A percentile compares a stretch with the other conserved stretches of the same genome.
phyloP scores from a whole-genome alignment of 2,113 vertebrate species.

The Dermatemys mawii region DNA sequence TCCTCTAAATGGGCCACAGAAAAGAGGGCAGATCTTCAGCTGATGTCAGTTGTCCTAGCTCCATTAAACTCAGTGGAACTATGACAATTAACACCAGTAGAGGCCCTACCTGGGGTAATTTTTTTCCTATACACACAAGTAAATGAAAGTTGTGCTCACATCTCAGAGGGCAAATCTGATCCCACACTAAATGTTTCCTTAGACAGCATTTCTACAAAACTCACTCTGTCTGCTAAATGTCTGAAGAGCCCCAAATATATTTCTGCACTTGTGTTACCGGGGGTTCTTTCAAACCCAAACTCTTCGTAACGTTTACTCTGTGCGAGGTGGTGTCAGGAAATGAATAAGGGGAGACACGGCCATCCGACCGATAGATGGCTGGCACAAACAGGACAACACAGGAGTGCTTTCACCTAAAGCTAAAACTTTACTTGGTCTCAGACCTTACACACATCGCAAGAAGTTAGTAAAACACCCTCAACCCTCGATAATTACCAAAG shows the following conservation, averaged over 20 bases:
- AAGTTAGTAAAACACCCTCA: no score
- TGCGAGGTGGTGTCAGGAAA: no score
- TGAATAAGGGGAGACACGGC: no score
- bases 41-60: neutral
- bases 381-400: no score
- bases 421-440: no score
- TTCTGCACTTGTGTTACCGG: no score
- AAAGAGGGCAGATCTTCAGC: neutral
- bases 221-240: neutral
- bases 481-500: no score
- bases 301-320: no score
- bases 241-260: neutral
- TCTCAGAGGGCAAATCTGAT: neutral
- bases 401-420: no score
- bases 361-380: no score
- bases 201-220: neutral
- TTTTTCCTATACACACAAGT: neutral
- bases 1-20: neutral
- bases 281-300: no score
- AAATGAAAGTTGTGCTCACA: neutral
- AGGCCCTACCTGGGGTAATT: neutral
- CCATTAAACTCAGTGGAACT: neutral
- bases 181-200: neutral
- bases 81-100: neutral
- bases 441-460: no score